A percentile compares a stretch with the other conserved stretches of the same genome.
Conservation (phyloP, 2,888 invertebrate genomes). For the Cheilosia scutellata region DNA sequence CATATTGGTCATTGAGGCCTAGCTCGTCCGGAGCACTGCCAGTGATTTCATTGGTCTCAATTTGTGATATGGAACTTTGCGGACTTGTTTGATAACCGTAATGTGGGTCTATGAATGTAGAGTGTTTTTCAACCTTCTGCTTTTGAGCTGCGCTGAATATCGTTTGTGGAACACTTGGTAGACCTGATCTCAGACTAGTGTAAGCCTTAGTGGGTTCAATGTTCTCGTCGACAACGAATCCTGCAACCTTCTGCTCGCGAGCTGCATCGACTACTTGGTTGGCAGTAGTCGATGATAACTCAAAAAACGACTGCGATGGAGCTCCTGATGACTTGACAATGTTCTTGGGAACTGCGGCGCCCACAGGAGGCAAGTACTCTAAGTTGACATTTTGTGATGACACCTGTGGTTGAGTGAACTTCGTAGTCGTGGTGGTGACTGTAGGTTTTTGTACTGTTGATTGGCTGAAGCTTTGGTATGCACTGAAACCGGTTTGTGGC, state of each 20-base stretch:
- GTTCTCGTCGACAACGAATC: conserved; percentile 5
- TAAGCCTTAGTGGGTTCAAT: not conserved
- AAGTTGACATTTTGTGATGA: conserved; percentile 15
- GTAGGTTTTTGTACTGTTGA: conserved; percentile 37
- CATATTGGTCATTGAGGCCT: not conserved
- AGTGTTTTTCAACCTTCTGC: conserved; percentile 22
- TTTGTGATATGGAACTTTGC: not conserved
- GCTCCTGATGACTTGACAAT: conserved; percentile 36
- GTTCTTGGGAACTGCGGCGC: conserved; percentile 17
- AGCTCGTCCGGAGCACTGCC: not conserved
- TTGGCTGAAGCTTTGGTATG: conserved; percentile 13
- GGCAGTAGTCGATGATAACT: conserved; percentile 69
- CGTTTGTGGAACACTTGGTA: not conserved
- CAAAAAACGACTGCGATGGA: conserved; percentile 55
- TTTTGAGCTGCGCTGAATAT: not conserved
- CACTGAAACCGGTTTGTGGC: conserved; percentile 21
- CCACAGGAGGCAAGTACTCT: conserved; percentile 56
- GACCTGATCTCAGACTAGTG: not conserved
- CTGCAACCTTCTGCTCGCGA: conserved; percentile 40
- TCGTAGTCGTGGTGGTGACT: conserved; percentile 14
- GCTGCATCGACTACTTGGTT: conserved; percentile 74
- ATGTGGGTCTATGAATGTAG: not conserved
- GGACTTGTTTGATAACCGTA: not conserved
- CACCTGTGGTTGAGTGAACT: not conserved
- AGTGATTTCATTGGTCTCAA: not conserved